These are phyloP conservation scores for Andricus curvator DNA, from an alignment of 2,888 invertebrate genomes.

Conservation along the genomic window DNA sequence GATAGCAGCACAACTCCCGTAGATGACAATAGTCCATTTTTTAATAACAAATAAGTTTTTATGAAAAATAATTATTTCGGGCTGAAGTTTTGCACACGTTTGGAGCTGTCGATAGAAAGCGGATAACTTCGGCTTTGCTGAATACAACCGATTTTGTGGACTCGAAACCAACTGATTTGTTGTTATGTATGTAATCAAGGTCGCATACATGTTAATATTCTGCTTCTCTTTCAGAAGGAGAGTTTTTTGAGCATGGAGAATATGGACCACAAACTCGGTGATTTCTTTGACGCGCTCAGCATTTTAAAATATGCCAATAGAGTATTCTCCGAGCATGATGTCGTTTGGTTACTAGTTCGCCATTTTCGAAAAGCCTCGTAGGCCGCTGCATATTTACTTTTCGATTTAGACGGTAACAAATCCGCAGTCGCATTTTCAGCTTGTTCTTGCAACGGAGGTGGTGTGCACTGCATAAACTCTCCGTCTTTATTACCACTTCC, in stretches of 20 bases:
- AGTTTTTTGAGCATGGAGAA: slow-evolving; percentile 20
- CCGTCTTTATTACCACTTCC: too few relatives aligned
- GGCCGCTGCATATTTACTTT: too few relatives aligned
- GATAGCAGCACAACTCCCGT: too few relatives aligned
- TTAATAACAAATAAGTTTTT: too few relatives aligned
- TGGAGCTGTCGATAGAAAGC: slow-evolving; percentile 8
- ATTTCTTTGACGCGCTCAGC: background rate
- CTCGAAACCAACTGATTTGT: slow-evolving; percentile 2
- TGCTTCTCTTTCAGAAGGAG: slow-evolving; percentile 16
- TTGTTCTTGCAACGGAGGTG: too few relatives aligned
- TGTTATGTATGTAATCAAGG: background rate
- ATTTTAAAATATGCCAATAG: background rate
- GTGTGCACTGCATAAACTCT: too few relatives aligned
- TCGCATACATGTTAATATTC: slow-evolving; percentile 9
- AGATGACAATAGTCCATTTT: too few relatives aligned
- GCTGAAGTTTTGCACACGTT: background rate
- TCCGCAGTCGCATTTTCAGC: too few relatives aligned
- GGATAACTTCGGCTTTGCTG: slow-evolving; percentile 1
- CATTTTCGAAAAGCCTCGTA: too few relatives aligned
- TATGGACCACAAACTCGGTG: slow-evolving; percentile 6
- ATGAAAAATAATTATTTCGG: too few relatives aligned
- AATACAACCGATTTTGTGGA: slow-evolving; percentile 19
- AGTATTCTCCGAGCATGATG: background rate
- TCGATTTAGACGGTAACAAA: too few relatives aligned
- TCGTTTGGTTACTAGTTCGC: background rate